Percentiles rank a stretch among this genome's conserved stretches.
These are phyloP conservation scores for Amblyteles armatorius DNA, from an alignment of 2,888 invertebrate species.

Conservation along the genomic window DNA sequence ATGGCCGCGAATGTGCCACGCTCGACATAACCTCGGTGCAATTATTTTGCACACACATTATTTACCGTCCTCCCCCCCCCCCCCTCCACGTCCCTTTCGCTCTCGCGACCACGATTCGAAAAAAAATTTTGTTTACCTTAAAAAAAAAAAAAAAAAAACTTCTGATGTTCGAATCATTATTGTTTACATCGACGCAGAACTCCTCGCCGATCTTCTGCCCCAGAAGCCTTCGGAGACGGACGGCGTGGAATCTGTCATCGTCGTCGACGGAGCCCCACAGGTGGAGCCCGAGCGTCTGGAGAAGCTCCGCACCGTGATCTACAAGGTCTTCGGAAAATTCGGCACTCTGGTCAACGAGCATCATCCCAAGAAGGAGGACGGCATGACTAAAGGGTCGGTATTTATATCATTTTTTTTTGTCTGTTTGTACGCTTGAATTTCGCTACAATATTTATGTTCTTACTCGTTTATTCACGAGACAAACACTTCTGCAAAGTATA, in stretches of 20 bases:
- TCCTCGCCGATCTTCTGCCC: slow-evolving; percentile 95
- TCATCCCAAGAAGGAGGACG: slow-evolving; percentile 94
- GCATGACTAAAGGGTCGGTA: slow-evolving; percentile 91
- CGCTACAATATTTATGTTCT: slow-evolving; percentile 13
- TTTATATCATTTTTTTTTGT: slow-evolving; percentile 36
- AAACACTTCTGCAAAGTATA: neutral
- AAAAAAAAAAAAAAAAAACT: no score
- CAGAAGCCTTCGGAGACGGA: slow-evolving; percentile 97
- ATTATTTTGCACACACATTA: slow-evolving; percentile 2
- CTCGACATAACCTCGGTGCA: slow-evolving; percentile 70
- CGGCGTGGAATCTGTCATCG: slow-evolving; percentile 97
- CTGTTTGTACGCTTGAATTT: neutral
- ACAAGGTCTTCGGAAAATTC: slow-evolving; percentile 95
- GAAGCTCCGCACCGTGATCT: slow-evolving; percentile 96
- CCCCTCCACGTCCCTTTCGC: no score
- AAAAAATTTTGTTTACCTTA: no score
- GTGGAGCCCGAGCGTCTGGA: slow-evolving; percentile 96
- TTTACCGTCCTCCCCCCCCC: neutral
- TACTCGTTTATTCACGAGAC: neutral
- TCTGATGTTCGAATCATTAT: neutral
- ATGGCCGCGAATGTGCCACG: slow-evolving; percentile 72
- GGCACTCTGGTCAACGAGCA: slow-evolving; percentile 95
- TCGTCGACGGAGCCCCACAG: slow-evolving; percentile 98
- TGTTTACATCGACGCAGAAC: slow-evolving; percentile 87
- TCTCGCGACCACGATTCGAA: no score